phyloP scores from a whole-genome alignment of 1,140 invertebrate genomes.

The Leptopilina clavipes region DNA sequence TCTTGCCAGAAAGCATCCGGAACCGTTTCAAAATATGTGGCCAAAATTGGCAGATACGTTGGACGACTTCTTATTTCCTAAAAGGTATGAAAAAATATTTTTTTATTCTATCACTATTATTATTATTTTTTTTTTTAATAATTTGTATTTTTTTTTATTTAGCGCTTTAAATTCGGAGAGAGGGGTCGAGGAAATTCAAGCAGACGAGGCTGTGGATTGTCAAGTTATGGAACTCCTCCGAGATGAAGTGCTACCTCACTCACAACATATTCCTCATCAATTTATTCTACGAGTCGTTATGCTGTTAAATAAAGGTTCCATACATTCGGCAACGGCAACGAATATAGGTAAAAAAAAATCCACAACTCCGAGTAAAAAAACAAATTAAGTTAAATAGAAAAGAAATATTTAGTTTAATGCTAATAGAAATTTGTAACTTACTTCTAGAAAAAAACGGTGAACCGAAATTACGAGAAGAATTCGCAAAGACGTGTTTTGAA shows the following conservation, averaged over 20 bases:
- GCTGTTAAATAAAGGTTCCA: slow-evolving; percentile 94
- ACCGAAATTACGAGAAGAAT: slow-evolving; percentile 92
- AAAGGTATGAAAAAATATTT: slow-evolving; percentile 73
- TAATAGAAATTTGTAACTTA: slow-evolving; percentile 11
- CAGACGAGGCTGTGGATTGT: slow-evolving; percentile 90
- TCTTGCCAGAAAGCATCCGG: slow-evolving; percentile 85
- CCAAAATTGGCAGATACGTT: slow-evolving; percentile 87
- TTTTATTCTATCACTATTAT: no score
- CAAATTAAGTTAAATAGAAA: slow-evolving; percentile 30
- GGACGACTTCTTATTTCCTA: slow-evolving; percentile 94
- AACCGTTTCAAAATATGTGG: slow-evolving; percentile 87
- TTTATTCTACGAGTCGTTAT: slow-evolving; percentile 92
- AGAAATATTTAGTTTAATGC: no score
- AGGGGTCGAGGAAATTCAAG: slow-evolving; percentile 87
- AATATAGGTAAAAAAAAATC: slow-evolving; percentile 73
- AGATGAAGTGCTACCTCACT: slow-evolving; percentile 90
- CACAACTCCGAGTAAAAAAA: slow-evolving; percentile 30
- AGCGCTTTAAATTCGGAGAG: slow-evolving; percentile 77
- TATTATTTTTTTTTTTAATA: slow-evolving; percentile 11
- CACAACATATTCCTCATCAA: slow-evolving; percentile 86
- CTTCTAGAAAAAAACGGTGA: slow-evolving; percentile 82
- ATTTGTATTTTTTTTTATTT: slow-evolving; percentile 31
- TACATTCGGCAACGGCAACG: slow-evolving; percentile 87
- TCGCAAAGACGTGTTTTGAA: slow-evolving; percentile 97
- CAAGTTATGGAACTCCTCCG: slow-evolving; percentile 90